Conservation (phyloP, 2,797 vertebrate species). For the Oceanodroma leucorhoa region DNA sequence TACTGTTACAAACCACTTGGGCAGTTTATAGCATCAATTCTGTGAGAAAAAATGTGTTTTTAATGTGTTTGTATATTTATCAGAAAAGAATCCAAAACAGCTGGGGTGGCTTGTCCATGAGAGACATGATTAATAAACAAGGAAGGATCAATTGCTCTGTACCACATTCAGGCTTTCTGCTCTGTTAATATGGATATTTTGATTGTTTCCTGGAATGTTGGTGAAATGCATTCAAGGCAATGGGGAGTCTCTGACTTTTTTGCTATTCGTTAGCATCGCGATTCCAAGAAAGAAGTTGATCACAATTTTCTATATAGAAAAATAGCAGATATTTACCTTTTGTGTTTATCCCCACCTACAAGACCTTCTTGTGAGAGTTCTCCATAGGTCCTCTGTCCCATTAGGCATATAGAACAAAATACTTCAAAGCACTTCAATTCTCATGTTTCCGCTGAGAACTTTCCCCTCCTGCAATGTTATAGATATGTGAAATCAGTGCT, state of each 20-base stretch:
- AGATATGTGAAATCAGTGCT: background rate
- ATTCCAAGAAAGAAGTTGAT: background rate
- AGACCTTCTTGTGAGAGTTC: constrained; percentile 44
- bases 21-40: background rate
- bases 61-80: background rate
- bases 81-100: background rate
- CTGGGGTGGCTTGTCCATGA: background rate
- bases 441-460: background rate
- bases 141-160: background rate
- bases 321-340: constrained; percentile 43
- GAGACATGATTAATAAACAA: background rate
- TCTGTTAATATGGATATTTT: background rate
- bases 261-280: background rate
- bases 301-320: background rate
- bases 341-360: constrained; percentile 65
- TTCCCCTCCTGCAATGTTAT: background rate
- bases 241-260: background rate
- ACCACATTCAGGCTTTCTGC: background rate
- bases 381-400: background rate
- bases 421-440: background rate
- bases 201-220: background rate
- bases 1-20: background rate
- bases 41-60: background rate
- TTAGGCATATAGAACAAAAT: background rate
- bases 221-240: background rate